Base-by-base conservation (phyloP, 2,113 vertebrate genomes). In the Herpetotheres cachinnans region DNA sequence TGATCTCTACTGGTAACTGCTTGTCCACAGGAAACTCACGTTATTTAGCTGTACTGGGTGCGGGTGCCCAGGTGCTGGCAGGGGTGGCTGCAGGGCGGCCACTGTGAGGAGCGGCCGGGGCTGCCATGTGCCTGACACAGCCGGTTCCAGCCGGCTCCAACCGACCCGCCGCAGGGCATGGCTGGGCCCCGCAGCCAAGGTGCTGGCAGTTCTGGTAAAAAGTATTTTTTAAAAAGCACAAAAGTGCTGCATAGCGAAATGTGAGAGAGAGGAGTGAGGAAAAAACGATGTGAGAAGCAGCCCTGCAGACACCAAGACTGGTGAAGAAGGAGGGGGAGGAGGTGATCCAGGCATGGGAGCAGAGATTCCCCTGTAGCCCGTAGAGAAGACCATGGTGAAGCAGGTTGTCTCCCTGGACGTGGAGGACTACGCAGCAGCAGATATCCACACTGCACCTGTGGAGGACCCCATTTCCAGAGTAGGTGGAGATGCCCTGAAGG, bases 121-220 rank as follows among this genome's bases (percentile, higher is more conserved):
- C 10, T 80, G 17, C 3, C 49, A 27, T 1, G 1, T 55, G 21
- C 16, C 3, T 4, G 12, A 63, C 54, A 46, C 7, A 40, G n/a
- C 3, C 2, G 0, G 3, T 11, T 94, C 40, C 6, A 7, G 6
- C 15, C 1, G 0, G n/a, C 9, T 71, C 40, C 36, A 72, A 3
- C 2, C 5, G 13, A 58, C 7, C 1, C 16, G 26, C 9, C 3
- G 2, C 10, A 40, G 14, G 20, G 24, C 15, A 46, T 1, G 1
- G n/a, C 16, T 50, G 14, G 49, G 54, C 13, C 17, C 7, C 3
- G 0, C 34, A 17, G 12, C 4, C 16, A 38, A 52, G 3, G 9
- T 32, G 13, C 36, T 34, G 10, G 6, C 11, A 55, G 29, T n/a
- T 66, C 13, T 14, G 7, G 16, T 46, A 66, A 44, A 20, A 10